phyloP scores from a whole-genome alignment of 1,140 invertebrate genomes.

The Thaumatotibia leucotreta region DNA sequence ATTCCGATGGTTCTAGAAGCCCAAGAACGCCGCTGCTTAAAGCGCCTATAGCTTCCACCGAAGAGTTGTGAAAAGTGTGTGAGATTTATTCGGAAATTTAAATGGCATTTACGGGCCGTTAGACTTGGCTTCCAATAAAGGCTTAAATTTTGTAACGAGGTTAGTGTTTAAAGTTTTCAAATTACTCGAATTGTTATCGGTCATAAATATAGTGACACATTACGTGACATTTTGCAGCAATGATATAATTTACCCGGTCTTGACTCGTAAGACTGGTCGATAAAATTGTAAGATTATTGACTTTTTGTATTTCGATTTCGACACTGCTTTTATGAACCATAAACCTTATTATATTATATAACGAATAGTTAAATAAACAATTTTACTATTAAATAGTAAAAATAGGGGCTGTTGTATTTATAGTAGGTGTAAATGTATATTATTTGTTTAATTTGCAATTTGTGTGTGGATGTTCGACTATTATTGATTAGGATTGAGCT shows the following conservation, averaged over 20 bases:
- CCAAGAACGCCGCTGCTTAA: slow-evolving; percentile 70
- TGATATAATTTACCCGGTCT: background rate
- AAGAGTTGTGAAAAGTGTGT: slow-evolving; percentile 77
- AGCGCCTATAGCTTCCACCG: slow-evolving; percentile 80
- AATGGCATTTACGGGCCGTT: background rate
- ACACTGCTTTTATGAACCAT: slow-evolving; percentile 43
- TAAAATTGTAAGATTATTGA: slow-evolving; percentile 18
- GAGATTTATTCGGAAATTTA: background rate
- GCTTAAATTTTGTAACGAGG: slow-evolving; percentile 9
- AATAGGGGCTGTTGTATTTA: slow-evolving; percentile 70
- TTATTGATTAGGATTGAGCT: slow-evolving; percentile 10
- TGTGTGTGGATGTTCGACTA: slow-evolving; percentile 18
- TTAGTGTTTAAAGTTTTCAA: slow-evolving; percentile 17
- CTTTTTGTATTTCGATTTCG: slow-evolving; percentile 33
- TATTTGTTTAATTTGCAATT: slow-evolving; percentile 48
- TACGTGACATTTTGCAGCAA: background rate
- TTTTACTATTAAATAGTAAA: slow-evolving; percentile 70
- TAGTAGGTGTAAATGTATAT: slow-evolving; percentile 66
- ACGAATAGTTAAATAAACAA: slow-evolving; percentile 43
- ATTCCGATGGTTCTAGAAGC: slow-evolving; percentile 72
- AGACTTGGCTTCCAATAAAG: slow-evolving; percentile 11
- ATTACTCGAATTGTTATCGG: slow-evolving; percentile 36
- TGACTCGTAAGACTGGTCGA: background rate
- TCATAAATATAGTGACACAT: slow-evolving; percentile 5
- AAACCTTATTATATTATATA: slow-evolving; percentile 39